Base-by-base conservation (phyloP, 1,140 invertebrate species). In the Brachystomella parvula region DNA sequence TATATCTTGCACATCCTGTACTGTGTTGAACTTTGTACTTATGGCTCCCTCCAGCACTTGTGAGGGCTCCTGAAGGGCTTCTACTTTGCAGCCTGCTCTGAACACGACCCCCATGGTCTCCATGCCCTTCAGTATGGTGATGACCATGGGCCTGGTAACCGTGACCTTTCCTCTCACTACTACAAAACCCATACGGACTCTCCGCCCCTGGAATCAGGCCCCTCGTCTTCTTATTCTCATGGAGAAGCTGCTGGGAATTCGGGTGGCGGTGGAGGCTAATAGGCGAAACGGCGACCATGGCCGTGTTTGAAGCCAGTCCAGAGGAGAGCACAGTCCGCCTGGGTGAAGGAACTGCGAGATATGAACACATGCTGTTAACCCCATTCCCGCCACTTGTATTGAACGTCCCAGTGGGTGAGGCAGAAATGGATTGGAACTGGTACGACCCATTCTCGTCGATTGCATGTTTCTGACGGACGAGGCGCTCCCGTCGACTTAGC, bases 181-280 rank as follows among this genome's bases (percentile, higher is more conserved):
- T n/a, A n/a, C n/a, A n/a, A n/a, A n/a, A n/a, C 3, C 69, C 66
- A 47, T 72, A 72, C 3, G 71, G 71, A 61, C 62, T 63, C 39
- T 72, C 71, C 35, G 68, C 70, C 12, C 53, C 53, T n/a, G 71
- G 65, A 53, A 72, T 72, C 39, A 72, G 63, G n/a, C 67, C 57
- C 26, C 65, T 49, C 58, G 47, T 68, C 47, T 70, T 72, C 60
- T 72, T 72, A 47, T 70, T 72, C 59, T n/a, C n/a, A n/a, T n/a
- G n/a, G n/a, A n/a, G n/a, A n/a, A n/a, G 56, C 35, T 72, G 68
- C 28, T 63, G 31, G 56, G 68, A 47, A 33, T 62, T 62, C 24
- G 71, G 71, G 56, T 72, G 71, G 32, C 71, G 32, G 30, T 72
- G 71, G n/a, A 72, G 64, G 49, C 63, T 72, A 28, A 72, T 72